A percentile compares a stretch with the other conserved stretches of the same genome.
phyloP scores from a whole-genome alignment of 2,797 vertebrate species.

The Sebastiscus tertius region DNA sequence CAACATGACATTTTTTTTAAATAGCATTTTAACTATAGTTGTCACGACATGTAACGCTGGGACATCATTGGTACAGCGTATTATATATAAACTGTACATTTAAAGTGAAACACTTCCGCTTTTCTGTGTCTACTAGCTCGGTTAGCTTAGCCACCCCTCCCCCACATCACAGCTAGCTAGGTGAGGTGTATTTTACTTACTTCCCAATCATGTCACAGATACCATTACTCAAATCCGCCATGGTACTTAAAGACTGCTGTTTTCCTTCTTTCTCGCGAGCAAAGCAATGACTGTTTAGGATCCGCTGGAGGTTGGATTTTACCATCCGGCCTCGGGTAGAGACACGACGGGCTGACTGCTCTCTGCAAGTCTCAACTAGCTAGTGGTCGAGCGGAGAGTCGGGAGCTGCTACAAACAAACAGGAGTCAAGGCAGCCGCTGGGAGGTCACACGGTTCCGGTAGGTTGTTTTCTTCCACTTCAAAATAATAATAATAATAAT shows the following conservation, averaged over 20 bases:
- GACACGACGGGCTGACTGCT: slow-evolving; percentile 80
- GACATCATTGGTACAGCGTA: accelerated
- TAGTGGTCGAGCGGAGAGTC: slow-evolving; percentile 45
- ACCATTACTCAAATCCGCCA: slow-evolving; percentile 84
- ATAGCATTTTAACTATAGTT: accelerated
- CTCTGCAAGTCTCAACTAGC: slow-evolving; percentile 69
- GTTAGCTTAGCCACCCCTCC: slow-evolving; percentile 68
- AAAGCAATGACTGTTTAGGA: slow-evolving; percentile 91
- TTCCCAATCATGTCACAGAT: slow-evolving; percentile 87
- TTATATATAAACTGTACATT: background rate
- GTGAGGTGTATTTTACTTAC: slow-evolving; percentile 76
- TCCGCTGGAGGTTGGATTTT: slow-evolving; percentile 92
- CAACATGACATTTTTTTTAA: background rate
- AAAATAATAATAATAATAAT: slow-evolving; percentile 23
- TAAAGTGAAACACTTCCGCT: slow-evolving; percentile 58
- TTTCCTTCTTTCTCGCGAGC: slow-evolving; percentile 90
- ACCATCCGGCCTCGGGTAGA: slow-evolving; percentile 88
- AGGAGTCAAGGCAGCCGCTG: background rate
- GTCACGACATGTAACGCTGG: accelerated
- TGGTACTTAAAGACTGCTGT: slow-evolving; percentile 72
- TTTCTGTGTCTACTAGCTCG: slow-evolving; percentile 24
- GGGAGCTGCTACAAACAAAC: background rate
- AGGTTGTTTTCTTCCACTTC: background rate
- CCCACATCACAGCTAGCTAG: slow-evolving; percentile 64
- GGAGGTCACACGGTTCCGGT: background rate